Percentiles rank a stretch among this genome's conserved stretches.
Conservation (phyloP, 2,888 invertebrate species). For the Anaspis maculata region DNA sequence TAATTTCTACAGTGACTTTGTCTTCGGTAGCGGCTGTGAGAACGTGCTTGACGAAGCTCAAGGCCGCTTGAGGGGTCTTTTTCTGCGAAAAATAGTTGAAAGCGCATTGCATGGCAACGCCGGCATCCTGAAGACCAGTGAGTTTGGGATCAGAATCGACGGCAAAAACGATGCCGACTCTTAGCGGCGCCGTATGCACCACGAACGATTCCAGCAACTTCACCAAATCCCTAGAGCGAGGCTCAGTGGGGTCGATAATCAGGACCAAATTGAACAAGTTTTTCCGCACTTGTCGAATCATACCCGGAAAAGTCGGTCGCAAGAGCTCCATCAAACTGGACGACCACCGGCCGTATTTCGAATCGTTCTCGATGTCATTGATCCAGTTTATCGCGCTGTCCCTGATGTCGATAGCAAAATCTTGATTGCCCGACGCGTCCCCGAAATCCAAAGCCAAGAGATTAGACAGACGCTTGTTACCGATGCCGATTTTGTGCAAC, state of each 20-base stretch:
- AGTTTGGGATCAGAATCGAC: constrained; percentile 50
- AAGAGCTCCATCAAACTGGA: constrained; percentile 80
- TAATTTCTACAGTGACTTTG: constrained; percentile 55
- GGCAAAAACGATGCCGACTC: constrained; percentile 81
- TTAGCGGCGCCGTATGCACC: constrained; percentile 80
- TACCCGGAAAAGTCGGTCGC: constrained; percentile 95
- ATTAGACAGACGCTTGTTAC: constrained; percentile 52
- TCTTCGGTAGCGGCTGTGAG: constrained; percentile 41
- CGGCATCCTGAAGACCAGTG: constrained; percentile 59
- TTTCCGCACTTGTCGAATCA: constrained; percentile 80
- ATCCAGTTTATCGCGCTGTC: constrained; percentile 90
- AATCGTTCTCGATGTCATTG: constrained; percentile 90
- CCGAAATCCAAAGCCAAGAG: constrained; percentile 66
- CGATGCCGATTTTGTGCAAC: constrained; percentile 63
- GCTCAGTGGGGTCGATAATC: constrained; percentile 74
- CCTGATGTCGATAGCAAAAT: constrained; percentile 90
- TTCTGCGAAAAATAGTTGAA: constrained; percentile 83
- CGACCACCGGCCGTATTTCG: constrained; percentile 84
- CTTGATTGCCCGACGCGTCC: constrained; percentile 48
- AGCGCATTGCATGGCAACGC: constrained; percentile 77
- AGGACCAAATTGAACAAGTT: constrained; percentile 84
- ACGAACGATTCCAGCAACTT: constrained; percentile 86
- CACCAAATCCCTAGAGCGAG: constrained; percentile 61
- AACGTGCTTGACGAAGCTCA: constrained; percentile 64
- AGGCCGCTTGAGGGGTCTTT: constrained; percentile 65